These are phyloP conservation scores for Exephanes ischioxanthus DNA, from an alignment of 2,888 invertebrate genomes.

Conservation along the genomic window DNA sequence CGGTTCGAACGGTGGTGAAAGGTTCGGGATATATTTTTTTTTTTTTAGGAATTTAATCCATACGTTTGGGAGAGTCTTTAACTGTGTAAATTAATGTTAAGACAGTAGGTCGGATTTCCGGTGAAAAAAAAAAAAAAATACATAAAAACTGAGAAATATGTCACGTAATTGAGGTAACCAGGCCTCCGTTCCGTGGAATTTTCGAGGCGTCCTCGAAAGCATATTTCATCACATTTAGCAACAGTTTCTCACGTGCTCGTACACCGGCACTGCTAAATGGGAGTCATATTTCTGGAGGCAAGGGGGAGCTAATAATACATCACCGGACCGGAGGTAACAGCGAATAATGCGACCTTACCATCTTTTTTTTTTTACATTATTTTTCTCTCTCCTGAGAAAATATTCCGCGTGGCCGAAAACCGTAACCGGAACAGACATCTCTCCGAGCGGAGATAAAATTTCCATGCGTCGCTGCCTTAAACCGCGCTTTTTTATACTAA, in stretches of 20 bases:
- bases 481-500: constrained; percentile 20
- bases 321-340: constrained; percentile 50
- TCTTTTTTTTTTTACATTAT: constrained; percentile 28
- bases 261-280: constrained; percentile 68
- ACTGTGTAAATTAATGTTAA: no score
- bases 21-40: no score
- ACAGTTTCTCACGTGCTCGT: constrained; percentile 68
- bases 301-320: constrained; percentile 61
- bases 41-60: no score
- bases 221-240: constrained; percentile 67
- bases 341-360: constrained; percentile 62
- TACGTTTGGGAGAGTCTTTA: no score
- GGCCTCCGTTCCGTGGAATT: constrained; percentile 49
- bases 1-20: neutral
- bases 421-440: constrained; percentile 54
- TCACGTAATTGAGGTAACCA: constrained; percentile 62
- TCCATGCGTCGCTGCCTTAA: neutral
- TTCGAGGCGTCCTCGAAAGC: constrained; percentile 55
- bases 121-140: neutral
- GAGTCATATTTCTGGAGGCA: constrained; percentile 61
- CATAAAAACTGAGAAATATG: constrained; percentile 28
- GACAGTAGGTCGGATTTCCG: neutral
- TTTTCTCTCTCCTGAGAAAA: constrained; percentile 43
- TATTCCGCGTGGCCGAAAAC: constrained; percentile 41
- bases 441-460: constrained; percentile 41